A percentile compares a stretch with the other conserved stretches of the same genome.
phyloP scores from a whole-genome alignment of 2,113 vertebrate species.

The Riparia riparia region DNA sequence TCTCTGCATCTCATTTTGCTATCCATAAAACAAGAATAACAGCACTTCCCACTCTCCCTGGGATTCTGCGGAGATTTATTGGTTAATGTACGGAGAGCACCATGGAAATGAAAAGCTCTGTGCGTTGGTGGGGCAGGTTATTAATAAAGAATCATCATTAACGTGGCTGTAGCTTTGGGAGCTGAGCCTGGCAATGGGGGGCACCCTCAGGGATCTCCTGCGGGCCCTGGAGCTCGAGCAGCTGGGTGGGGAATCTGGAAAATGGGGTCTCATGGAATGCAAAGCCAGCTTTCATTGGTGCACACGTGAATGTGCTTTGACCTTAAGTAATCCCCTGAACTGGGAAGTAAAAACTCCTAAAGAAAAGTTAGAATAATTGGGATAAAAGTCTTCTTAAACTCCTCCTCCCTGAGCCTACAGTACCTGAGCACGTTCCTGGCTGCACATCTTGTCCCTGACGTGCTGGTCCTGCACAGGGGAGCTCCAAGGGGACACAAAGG shows the following conservation, averaged over 20 bases:
- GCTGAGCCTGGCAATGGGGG: not conserved
- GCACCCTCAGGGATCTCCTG: fast-evolving
- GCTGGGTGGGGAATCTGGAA: fast-evolving
- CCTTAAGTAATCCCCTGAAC: not conserved
- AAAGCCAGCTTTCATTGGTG: fast-evolving
- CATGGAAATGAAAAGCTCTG: not conserved
- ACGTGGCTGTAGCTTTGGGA: fast-evolving
- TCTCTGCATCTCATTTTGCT: conserved; percentile 55
- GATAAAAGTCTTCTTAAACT: not conserved
- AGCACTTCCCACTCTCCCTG: conserved; percentile 33
- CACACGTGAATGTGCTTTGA: fast-evolving
- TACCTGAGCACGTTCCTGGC: not conserved
- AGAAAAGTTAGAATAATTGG: not conserved
- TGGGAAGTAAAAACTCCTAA: no score
- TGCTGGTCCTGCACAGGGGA: not conserved
- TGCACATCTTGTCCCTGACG: fast-evolving
- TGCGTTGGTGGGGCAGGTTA: not conserved
- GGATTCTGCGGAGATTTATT: not conserved
- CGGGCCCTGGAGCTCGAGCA: not conserved
- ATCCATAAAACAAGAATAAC: conserved; percentile 43
- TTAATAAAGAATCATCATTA: not conserved
- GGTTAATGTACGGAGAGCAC: not conserved
- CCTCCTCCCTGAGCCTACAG: not conserved
- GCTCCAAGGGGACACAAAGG: fast-evolving
- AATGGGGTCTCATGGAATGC: fast-evolving